Base-by-base conservation (phyloP, 2,888 invertebrate genomes). In the Megastigmus dorsalis region DNA sequence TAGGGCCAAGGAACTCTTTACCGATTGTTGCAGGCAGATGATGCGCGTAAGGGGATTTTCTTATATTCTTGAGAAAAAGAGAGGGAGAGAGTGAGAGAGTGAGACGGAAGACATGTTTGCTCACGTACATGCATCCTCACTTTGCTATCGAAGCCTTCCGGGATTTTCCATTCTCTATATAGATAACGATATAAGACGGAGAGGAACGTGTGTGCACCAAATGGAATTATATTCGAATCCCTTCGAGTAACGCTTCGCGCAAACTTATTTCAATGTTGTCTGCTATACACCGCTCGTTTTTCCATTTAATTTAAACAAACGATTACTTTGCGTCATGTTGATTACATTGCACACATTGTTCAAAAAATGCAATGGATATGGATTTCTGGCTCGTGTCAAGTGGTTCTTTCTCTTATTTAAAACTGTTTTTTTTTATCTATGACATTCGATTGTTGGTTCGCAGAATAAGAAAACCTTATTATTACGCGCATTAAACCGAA, bases 121-220 rank as follows among this genome's bases (percentile, higher is more conserved):
- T 7, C 50, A 43, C 15, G 59, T 80, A 80, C 80, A 80, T 77
- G 80, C 79, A 80, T 80, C 79, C 80, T 82, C 79, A 80, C 83
- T 82, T 81, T 82, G 77, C 79, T 77, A 41, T 50, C 75, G 78
- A 79, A 63, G 72, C 68, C 72, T 75, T 68, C 60, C 28, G 71
- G 75, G 76, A 74, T 76, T 76, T 76, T 60, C 48, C 33, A 10
- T 9, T 2, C 23, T n/a, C n/a, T 13, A 3, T 15, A 6, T n/a
- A n/a, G n/a, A n/a, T n/a, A 23, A 26, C 20, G 50, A 62, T 50
- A 74, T 62, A 69, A 67, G 68, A 55, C 62, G 62, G 45, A 6
- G 15, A 13, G 38, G 30, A 6, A 48, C 3, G n/a, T 2, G 26
- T 20, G n/a, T n/a, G n/a, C n/a, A n/a, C n/a, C n/a, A n/a, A n/a